Conservation (phyloP, 2,113 vertebrate species). For the Grammomys surdaster region DNA sequence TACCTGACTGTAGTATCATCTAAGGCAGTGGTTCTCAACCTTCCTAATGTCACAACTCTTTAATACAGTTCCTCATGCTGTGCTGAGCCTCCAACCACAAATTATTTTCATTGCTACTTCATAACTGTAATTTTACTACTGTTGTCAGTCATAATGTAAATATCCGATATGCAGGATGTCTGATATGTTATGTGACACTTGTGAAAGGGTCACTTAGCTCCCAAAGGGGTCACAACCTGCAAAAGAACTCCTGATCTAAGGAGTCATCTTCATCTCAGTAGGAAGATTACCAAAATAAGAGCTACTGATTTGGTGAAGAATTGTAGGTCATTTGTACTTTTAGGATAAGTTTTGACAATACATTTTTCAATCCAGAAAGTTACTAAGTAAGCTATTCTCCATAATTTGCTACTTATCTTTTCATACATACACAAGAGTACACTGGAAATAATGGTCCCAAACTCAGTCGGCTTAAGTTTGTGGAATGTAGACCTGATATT, state of each 20-base stretch:
- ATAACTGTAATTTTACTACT: background rate
- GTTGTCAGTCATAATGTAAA: background rate
- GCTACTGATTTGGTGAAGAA: background rate
- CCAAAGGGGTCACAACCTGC: background rate
- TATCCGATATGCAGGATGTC: background rate
- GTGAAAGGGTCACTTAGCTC: background rate
- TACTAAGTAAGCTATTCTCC: background rate
- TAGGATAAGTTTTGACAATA: constrained; percentile 53
- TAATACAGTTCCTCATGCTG: background rate
- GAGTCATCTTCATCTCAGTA: background rate
- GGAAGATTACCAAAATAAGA: background rate
- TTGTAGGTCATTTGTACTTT: constrained; percentile 38
- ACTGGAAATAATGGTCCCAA: constrained; percentile 6
- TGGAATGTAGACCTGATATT: background rate
- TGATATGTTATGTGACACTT: background rate
- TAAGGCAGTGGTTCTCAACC: background rate
- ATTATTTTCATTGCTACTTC: background rate
- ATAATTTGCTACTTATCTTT: background rate
- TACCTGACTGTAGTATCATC: background rate
- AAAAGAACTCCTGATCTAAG: background rate
- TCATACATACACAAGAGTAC: background rate
- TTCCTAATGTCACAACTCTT: background rate
- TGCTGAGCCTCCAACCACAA: background rate
- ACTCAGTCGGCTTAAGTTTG: background rate
- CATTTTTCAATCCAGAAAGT: background rate